Percentiles rank a stretch among this genome's conserved stretches.
phyloP scores from a whole-genome alignment of 2,888 invertebrate species.

The Aspidapion aeneum region DNA sequence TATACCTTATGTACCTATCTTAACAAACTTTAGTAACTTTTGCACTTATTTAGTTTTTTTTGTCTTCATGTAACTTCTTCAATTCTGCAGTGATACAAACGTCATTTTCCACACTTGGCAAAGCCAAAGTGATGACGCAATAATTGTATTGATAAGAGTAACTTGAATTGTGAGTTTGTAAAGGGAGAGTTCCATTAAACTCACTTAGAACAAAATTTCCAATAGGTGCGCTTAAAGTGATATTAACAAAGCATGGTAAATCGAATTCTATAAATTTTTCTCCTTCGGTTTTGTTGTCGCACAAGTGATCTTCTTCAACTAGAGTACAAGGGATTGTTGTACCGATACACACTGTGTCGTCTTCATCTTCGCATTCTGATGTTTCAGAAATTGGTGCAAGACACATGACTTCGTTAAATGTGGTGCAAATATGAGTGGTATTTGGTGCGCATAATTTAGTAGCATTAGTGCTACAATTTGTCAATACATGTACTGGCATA shows the following conservation, averaged over 20 bases:
- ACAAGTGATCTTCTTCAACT: conserved; percentile 28
- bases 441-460: conserved; percentile 39
- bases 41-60: not conserved
- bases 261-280: conserved; percentile 19
- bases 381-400: conserved; percentile 33
- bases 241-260: conserved; percentile 42
- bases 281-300: conserved; percentile 32
- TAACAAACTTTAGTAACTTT: too few relatives aligned
- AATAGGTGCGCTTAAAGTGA: conserved; percentile 37
- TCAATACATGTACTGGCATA: conserved; percentile 38
- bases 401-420: conserved; percentile 40
- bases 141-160: conserved; percentile 31
- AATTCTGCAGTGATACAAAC: conserved; percentile 25
- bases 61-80: conserved; percentile 10
- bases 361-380: conserved; percentile 32
- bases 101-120: conserved; percentile 34
- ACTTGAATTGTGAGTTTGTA: conserved; percentile 22
- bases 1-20: too few relatives aligned
- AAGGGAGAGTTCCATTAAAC: conserved; percentile 30
- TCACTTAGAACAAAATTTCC: conserved; percentile 27
- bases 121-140: conserved; percentile 36
- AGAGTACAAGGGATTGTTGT: conserved; percentile 33
- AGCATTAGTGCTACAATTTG: conserved; percentile 39
- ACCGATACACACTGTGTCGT: conserved; percentile 31
- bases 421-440: conserved; percentile 39